These are phyloP conservation scores for Mimas tiliae DNA, from an alignment of 2,888 invertebrate species.

Conservation along the genomic window DNA sequence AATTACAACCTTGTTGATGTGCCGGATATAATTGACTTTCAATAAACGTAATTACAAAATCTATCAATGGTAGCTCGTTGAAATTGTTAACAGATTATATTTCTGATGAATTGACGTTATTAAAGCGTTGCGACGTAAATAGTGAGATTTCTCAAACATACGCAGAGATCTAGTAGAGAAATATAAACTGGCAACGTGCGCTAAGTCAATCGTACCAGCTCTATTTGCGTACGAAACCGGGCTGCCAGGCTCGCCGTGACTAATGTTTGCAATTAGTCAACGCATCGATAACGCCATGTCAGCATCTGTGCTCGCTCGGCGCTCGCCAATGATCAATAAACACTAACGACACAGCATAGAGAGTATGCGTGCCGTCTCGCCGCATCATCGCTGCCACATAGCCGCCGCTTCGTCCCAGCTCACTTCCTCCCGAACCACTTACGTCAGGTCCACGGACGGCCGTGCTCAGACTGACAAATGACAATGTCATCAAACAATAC, in stretches of 20 bases:
- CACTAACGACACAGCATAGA: conserved; percentile 31
- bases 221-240: conserved; percentile 71
- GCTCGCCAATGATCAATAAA: conserved; percentile 45
- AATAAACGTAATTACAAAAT: conserved; percentile 32
- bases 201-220: conserved; percentile 71
- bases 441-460: conserved; percentile 45
- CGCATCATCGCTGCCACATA: background rate
- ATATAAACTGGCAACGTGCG: conserved; percentile 68
- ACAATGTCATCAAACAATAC: conserved; percentile 53
- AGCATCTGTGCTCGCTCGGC: conserved; percentile 51
- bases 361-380: background rate
- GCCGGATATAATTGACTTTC: conserved; percentile 49
- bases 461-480: conserved; percentile 55
- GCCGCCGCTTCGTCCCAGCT: background rate
- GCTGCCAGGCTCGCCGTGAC: conserved; percentile 60
- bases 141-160: conserved; percentile 26
- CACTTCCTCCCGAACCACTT: conserved; percentile 34
- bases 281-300: conserved; percentile 65
- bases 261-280: conserved; percentile 80
- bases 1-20: conserved; percentile 49
- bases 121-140: conserved; percentile 14
- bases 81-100: conserved; percentile 17
- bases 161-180: conserved; percentile 28
- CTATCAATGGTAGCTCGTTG: conserved; percentile 19
- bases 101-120: conserved; percentile 16